Evolutionary conservation across 2,113 vertebrate genomes (phyloP).

Genomic region (Vicugna pacos): DNA sequence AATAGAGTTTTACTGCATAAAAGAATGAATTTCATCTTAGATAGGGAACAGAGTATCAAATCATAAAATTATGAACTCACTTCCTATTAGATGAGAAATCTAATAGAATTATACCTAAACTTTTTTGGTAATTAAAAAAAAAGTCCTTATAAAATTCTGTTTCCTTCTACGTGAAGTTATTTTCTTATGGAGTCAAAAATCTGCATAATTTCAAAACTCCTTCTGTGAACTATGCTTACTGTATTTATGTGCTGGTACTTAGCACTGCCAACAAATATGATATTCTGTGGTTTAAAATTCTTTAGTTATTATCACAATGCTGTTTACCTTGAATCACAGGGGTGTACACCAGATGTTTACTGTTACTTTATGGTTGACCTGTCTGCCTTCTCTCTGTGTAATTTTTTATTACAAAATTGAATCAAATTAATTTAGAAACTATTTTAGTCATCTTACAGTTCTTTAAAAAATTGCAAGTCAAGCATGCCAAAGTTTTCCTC

Average conservation of each 20-base stretch:
- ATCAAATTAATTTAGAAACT: neutral
- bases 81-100: neutral
- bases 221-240: neutral
- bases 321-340: neutral
- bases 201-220: neutral
- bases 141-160: neutral
- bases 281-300: neutral
- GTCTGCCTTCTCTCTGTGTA: neutral
- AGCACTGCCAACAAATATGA: neutral
- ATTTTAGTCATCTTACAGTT: neutral
- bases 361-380: neutral
- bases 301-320: neutral
- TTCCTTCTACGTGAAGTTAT: neutral
- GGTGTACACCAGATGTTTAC: neutral
- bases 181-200: neutral
- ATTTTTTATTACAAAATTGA: neutral
- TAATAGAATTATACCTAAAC: neutral
- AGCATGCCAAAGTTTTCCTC: neutral
- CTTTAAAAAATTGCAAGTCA: slow-evolving; percentile 35
- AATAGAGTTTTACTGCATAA: neutral
- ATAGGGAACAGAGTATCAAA: neutral
- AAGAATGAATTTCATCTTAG: neutral
- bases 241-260: neutral
- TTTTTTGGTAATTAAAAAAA: neutral
- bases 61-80: neutral